A percentile compares a stretch with the other conserved stretches of the same genome.
Conservation (phyloP, 2,888 invertebrate genomes). For the Dryobotodes eremita region DNA sequence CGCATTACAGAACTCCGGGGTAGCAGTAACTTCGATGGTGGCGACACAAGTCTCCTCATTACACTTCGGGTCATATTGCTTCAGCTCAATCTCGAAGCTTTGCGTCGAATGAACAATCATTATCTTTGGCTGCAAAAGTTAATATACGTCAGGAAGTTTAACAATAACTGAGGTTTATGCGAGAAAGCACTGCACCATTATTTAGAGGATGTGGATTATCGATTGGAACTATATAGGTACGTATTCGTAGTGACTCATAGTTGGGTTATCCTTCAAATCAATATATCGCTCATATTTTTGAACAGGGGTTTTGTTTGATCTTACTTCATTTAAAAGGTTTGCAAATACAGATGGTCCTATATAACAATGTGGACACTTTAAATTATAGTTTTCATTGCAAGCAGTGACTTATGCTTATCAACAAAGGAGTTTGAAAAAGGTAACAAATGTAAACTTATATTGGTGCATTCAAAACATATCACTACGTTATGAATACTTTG, state of each 20-base stretch:
- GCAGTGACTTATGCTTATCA: neutral
- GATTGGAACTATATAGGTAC: conserved; percentile 2
- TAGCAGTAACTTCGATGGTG: conserved; percentile 67
- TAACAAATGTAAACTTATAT: neutral
- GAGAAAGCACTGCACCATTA: conserved; percentile 26
- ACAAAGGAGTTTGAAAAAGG: conserved; percentile 9
- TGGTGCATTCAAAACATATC: conserved; percentile 17
- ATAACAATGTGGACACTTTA: neutral
- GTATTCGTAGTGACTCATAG: conserved; percentile 23
- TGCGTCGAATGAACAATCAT: conserved; percentile 72
- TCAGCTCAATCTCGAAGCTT: conserved; percentile 62
- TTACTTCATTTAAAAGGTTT: conserved; percentile 11
- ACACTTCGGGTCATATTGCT: conserved; percentile 57
- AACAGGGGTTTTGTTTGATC: neutral
- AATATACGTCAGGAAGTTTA: conserved; percentile 19
- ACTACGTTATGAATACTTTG: neutral
- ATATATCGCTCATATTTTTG: conserved; percentile 2
- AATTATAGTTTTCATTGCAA: conserved; percentile 3
- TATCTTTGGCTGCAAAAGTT: conserved; percentile 48
- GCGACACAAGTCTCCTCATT: conserved; percentile 64
- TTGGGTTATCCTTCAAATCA: conserved; percentile 6
- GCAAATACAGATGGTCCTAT: neutral
- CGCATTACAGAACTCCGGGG: conserved; percentile 74
- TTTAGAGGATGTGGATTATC: conserved; percentile 28
- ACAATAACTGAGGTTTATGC: conserved; percentile 29